phyloP scores from a whole-genome alignment of 2,113 vertebrate species.

The Onychorhynchus coronatus region DNA sequence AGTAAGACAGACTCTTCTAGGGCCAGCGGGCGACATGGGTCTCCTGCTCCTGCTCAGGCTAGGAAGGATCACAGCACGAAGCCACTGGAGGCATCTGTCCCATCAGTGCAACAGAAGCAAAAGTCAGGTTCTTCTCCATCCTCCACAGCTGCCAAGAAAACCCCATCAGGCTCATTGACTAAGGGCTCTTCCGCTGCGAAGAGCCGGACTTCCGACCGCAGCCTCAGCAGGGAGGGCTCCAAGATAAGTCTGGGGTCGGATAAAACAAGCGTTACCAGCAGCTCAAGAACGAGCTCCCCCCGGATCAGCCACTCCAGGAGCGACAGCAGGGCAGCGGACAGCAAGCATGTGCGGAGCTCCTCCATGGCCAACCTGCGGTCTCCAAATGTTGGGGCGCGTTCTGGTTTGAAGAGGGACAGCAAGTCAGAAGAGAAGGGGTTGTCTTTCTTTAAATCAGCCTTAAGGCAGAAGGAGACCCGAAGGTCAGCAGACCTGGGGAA shows the following conservation, averaged over 20 bases:
- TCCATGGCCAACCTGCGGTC: constrained; percentile 93
- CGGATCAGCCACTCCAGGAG: constrained; percentile 73
- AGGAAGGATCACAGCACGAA: constrained; percentile 75
- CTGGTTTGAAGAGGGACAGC: constrained; percentile 85
- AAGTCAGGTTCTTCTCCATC: constrained; percentile 72
- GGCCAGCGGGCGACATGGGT: constrained; percentile 70
- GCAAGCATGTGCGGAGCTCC: constrained; percentile 83
- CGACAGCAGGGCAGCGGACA: constrained; percentile 69
- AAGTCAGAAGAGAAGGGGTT: constrained; percentile 94
- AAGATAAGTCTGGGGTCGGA: constrained; percentile 83
- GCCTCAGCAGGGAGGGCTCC: constrained; percentile 84
- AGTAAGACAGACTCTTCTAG: constrained; percentile 77
- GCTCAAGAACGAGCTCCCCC: constrained; percentile 66
- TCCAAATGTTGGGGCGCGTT: constrained; percentile 71
- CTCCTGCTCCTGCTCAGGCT: constrained; percentile 75
- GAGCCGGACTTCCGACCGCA: constrained; percentile 82
- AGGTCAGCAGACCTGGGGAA: constrained; percentile 93
- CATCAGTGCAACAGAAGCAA: constrained; percentile 76
- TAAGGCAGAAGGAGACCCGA: constrained; percentile 92
- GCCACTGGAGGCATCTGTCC: constrained; percentile 50
- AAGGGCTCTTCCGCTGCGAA: constrained; percentile 73
- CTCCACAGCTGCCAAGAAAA: constrained; percentile 74
- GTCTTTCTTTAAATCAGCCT: constrained; percentile 93
- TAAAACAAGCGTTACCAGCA: constrained; percentile 50
- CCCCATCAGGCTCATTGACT: constrained; percentile 60